phyloP scores from a whole-genome alignment of 2,888 invertebrate species.

The Drepanosiphum platanoidis region DNA sequence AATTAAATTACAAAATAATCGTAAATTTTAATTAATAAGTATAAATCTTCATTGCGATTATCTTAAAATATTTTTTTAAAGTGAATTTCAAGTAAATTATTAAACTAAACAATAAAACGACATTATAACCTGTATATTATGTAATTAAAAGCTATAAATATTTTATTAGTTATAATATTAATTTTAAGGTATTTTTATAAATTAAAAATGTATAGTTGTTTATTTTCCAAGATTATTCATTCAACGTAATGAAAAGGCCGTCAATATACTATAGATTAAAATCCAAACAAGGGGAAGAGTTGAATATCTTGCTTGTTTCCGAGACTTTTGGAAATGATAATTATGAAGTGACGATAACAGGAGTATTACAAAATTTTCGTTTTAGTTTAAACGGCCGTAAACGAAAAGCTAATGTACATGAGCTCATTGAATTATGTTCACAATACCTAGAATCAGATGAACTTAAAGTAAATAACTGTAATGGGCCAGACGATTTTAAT shows the following conservation, averaged over 20 bases:
- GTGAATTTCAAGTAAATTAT: neutral
- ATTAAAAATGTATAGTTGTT: neutral
- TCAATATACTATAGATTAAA: slow-evolving; percentile 40
- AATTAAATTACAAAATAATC: neutral
- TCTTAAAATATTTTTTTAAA: neutral
- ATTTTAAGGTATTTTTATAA: neutral
- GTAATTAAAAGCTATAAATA: neutral
- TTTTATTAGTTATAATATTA: neutral
- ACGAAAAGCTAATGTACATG: neutral
- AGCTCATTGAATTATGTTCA: neutral
- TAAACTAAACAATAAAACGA: neutral
- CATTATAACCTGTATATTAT: no score
- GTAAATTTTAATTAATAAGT: neutral
- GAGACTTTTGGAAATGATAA: neutral
- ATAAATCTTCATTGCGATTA: neutral
- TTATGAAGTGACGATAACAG: neutral
- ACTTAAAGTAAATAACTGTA: neutral
- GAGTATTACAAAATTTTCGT: neutral
- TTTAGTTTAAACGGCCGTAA: neutral
- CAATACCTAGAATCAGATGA: neutral
- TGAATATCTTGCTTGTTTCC: neutral
- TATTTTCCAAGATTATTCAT: slow-evolving; percentile 3
- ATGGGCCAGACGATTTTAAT: neutral
- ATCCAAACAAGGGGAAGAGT: neutral
- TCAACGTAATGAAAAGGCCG: neutral